Conservation (phyloP, 2,113 vertebrate genomes). For the Semnornis frantzii region DNA sequence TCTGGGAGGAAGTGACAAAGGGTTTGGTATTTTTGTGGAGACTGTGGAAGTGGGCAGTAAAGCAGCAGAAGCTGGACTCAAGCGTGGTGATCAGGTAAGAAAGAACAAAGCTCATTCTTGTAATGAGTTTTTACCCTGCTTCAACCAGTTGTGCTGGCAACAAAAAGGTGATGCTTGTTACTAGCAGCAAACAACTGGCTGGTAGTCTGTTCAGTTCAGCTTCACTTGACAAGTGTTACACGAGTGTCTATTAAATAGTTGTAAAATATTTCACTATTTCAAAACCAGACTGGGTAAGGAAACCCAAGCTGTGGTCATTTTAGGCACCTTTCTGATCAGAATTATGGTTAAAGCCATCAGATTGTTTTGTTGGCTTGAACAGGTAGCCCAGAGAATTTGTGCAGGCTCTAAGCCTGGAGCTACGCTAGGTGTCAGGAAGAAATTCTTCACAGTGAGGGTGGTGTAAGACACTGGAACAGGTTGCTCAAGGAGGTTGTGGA, state of each 20-base stretch:
- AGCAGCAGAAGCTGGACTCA: constrained; percentile 92
- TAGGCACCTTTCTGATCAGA: background rate
- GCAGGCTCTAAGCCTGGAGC: no score
- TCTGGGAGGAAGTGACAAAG: constrained; percentile 90
- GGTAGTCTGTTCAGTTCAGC: background rate
- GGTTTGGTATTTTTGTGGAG: constrained; percentile 94
- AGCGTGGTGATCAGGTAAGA: constrained; percentile 92
- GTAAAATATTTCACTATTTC: background rate
- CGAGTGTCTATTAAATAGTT: background rate
- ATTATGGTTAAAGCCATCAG: background rate
- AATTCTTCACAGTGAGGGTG: no score
- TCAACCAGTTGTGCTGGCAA: background rate
- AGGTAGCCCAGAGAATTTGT: no score
- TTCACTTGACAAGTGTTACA: background rate
- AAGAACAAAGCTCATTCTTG: background rate
- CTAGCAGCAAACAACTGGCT: background rate
- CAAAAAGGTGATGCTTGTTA: background rate
- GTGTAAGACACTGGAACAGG: no score
- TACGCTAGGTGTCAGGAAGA: no score
- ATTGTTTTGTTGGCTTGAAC: background rate
- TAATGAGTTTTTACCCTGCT: background rate
- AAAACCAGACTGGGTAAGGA: background rate
- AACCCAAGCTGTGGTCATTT: background rate
- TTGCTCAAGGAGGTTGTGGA: no score
- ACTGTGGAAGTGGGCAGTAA: constrained; percentile 87